Base-by-base conservation (phyloP, 2,113 vertebrate species). In the Ptychochromis oligacanthus region DNA sequence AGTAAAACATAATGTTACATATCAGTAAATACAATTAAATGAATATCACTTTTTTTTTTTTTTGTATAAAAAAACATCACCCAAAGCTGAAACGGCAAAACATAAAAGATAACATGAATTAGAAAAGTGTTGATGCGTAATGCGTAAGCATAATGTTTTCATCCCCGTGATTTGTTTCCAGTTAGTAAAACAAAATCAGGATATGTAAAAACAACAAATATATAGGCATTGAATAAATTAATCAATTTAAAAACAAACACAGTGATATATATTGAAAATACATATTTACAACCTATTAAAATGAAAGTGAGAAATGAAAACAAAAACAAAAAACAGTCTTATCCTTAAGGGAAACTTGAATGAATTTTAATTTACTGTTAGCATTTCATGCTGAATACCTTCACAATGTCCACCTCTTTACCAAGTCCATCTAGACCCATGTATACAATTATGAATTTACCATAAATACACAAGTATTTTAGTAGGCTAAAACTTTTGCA, bases 181-280 rank as follows among this genome's bases (percentile, higher is more conserved):
- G 91, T 95, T 94, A 94, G 89, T 94, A 88, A 87, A 93, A 94
- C 91, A 90, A 83, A 87, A 86, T 77, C 83, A 84, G 84, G 92
- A 88, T 75, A 92, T 77, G 58, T 85, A 87, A 89, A 92, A 94
- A 91, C 89, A 87, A 93, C 91, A 90, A 93, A 70, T 93, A 93
- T 92, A 94, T 88, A 93, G 82, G 93, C 93, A 94, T 94, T 93
- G 94, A 95, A 96, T 96, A 96, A 96, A 96, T 96, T 95, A 96
- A 95, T 95, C 87, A 88, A 92, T 93, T 86, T 91, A 87, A 93
- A 94, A 95, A 91, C 89, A 93, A 94, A 95, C 78, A 94, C 89
- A 93, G 82, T 82, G 85, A 89, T 94, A 92, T 90, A 94, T 92
- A 93, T 93, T 88, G 88, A 95, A 92, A 94, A 93, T 91, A 93